Evolutionary conservation across 2,888 invertebrate genomes (phyloP), one percentile per base, ranked within the genome.

Genomic region (Germaria angustata): DNA sequence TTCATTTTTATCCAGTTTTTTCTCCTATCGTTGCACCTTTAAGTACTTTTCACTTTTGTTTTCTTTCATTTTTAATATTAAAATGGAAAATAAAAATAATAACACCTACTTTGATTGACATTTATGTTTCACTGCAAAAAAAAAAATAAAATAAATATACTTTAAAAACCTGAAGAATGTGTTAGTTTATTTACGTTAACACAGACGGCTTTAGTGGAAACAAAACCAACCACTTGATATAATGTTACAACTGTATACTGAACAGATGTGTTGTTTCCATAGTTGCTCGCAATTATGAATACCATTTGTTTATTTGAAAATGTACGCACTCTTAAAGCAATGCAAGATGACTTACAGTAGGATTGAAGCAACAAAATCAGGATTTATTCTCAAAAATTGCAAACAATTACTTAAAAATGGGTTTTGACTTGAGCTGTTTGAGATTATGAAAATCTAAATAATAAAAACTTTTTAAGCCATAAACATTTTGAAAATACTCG

Each of bases 101-200:
- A 82, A 82, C 82, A 82, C 75, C 79, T 79, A 82, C 79, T 79
- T 82, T 82, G 78, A 82, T 82, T 82, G 82, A 79, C 82, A 82
- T 79, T 82, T 82, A 82, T 82, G 66, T 81, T 61, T 22, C 39
- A 68, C 8, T 32, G 2, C 15, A 9, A 49, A 72, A 15, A 20
- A 49, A 63, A 53, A 53, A 36, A 5, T 28, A 46, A 7, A 66
- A 49, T 32, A 68, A 69, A 69, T 65, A 65, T 36, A 49, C 55
- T 53, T 32, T 41, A 13, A 15, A 55, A 65, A 55, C 24, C 28
- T 13, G 46, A 2, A 9, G 15, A 65, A 22, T 41, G 20, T 49
- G 36, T 22, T n/a, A 41, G 32, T 34, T 0, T 53, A 44, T 24
- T 61, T 49, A 11, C 20, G 17, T 49, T 2, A 17, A 28, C 11